These are phyloP conservation scores for Arenaria interpres DNA, from an alignment of 2,113 vertebrate genomes.

Conservation along the genomic window DNA sequence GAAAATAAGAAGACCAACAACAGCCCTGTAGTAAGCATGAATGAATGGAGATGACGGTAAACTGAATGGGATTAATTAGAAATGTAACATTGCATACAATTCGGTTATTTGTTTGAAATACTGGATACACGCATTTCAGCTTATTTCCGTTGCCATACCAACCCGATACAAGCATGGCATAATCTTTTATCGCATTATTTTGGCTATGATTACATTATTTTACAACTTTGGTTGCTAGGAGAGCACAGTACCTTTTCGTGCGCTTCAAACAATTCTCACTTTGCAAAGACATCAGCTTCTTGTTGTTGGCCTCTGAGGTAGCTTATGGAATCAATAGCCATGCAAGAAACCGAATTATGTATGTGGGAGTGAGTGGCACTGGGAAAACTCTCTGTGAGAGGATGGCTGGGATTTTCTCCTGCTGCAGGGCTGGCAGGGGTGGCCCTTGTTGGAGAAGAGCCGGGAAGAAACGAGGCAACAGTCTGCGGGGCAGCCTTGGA, in stretches of 20 bases:
- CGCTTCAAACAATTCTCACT: conserved; percentile 11
- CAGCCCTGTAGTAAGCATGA: background rate
- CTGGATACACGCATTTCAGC: background rate
- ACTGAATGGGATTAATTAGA: conserved; percentile 39
- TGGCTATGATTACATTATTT: conserved; percentile 55
- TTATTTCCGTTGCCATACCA: conserved; percentile 60
- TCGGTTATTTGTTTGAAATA: conserved; percentile 55
- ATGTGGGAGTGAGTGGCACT: background rate
- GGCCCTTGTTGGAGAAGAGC: background rate
- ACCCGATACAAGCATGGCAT: conserved; percentile 26
- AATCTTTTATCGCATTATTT: conserved; percentile 60
- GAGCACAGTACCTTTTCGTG: conserved; percentile 10
- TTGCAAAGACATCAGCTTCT: conserved; percentile 33
- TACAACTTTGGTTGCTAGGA: conserved; percentile 61
- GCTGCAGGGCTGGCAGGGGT: background rate
- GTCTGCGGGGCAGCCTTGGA: background rate
- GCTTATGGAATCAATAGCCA: background rate
- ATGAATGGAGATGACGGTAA: conserved; percentile 10
- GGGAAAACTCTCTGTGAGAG: background rate
- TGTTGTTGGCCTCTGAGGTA: background rate
- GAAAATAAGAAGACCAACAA: background rate
- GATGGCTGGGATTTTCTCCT: background rate
- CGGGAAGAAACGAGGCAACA: background rate
- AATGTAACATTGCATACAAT: conserved; percentile 32
- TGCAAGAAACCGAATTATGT: background rate